These are phyloP conservation scores for Aurelia coerulea DNA, from an alignment of 30 jellyfish, hydroid and myxozoan genomes.

Conservation along the genomic window DNA sequence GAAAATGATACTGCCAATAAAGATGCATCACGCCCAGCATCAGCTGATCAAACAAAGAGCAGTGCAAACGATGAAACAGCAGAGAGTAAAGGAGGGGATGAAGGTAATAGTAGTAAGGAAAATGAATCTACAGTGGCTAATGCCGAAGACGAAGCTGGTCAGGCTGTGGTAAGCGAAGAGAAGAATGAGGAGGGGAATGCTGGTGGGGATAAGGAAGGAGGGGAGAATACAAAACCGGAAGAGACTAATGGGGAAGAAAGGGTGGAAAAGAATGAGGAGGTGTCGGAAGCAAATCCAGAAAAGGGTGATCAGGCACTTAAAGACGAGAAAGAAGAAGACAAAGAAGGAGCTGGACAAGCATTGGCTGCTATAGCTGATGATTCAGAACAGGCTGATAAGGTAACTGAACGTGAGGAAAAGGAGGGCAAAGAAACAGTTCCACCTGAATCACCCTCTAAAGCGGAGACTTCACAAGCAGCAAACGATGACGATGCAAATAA, in stretches of 20 bases:
- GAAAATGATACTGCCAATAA: no score
- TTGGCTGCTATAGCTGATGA: not conserved
- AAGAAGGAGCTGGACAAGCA: not conserved
- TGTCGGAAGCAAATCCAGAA: not conserved
- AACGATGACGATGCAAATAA: not conserved
- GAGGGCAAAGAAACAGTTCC: not conserved
- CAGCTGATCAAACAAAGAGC: no score
- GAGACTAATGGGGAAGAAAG: not conserved
- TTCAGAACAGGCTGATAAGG: constrained; percentile 1
- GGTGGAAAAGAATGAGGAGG: not conserved
- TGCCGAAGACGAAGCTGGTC: no score
- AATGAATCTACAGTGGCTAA: no score
- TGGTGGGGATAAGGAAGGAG: not conserved
- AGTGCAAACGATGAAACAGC: not conserved
- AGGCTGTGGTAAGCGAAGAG: not conserved
- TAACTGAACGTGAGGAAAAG: constrained; percentile 4
- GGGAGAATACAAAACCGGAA: not conserved
- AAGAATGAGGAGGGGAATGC: not conserved
- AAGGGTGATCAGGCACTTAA: not conserved
- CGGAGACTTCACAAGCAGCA: not conserved
- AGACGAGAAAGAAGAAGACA: not conserved
- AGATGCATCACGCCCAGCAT: no score
- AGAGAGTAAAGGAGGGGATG: not conserved
- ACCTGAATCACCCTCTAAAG: not conserved
- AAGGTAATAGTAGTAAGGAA: not conserved